A percentile compares a stretch with the other conserved stretches of the same genome.
Evolutionary conservation across 2,113 vertebrate species (phyloP).

Genomic region (Coturnix japonica): DNA sequence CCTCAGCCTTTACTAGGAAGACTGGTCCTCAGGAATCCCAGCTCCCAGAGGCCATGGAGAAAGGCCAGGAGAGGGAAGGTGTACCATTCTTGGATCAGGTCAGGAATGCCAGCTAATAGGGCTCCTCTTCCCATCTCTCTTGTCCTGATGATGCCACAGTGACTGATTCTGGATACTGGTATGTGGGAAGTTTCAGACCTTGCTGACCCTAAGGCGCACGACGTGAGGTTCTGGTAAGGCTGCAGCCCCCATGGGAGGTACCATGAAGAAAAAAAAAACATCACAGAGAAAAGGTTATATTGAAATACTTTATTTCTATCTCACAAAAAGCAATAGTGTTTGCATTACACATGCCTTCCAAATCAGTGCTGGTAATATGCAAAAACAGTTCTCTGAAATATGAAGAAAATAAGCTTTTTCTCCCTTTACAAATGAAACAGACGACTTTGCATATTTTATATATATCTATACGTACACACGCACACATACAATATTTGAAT

Average conservation of each 20-base stretch:
- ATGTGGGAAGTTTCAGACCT: too few species aligned
- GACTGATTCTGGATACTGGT: background rate
- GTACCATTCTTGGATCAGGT: background rate
- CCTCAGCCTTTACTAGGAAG: background rate
- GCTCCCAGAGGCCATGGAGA: background rate
- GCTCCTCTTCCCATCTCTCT: background rate
- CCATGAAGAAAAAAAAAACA: too few species aligned
- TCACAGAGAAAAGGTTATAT: conserved; percentile 22
- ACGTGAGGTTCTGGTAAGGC: too few species aligned
- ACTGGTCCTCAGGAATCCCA: background rate
- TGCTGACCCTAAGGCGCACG: background rate
- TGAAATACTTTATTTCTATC: conserved; percentile 76
- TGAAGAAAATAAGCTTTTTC: conserved; percentile 71
- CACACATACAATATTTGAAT: conserved; percentile 37
- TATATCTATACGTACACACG: background rate
- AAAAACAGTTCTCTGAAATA: conserved; percentile 60
- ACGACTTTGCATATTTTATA: conserved; percentile 55
- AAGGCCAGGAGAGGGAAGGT: background rate
- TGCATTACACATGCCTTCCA: conserved; percentile 70
- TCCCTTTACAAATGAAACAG: conserved; percentile 62
- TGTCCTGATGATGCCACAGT: background rate
- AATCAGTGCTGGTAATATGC: conserved; percentile 71
- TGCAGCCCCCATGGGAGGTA: too few species aligned
- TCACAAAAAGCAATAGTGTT: conserved; percentile 70
- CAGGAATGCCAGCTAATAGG: background rate